Base-by-base conservation (phyloP, 1,140 invertebrate genomes). In the Frieseomelitta varia region DNA sequence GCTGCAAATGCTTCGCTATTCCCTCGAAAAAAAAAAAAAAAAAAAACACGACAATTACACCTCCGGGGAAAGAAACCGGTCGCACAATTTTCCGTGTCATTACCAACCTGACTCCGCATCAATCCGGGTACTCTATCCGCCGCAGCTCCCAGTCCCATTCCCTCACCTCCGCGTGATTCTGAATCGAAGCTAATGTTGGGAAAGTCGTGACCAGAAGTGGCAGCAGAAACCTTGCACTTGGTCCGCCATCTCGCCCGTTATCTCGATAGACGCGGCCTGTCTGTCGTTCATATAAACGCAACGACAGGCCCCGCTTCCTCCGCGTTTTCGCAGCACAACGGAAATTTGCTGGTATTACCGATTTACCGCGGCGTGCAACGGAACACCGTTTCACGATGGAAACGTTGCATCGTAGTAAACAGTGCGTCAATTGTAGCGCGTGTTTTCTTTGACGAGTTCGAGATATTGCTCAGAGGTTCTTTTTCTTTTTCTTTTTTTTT, bases 311-410 rank as follows among this genome's bases (percentile, higher is more conserved):
- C 8, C 10, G n/a, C 39, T 39, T 47, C 39, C 39, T 47, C 8
- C 15, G 47, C 17, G 73, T 79, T 80, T 15, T 78, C 83, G 51
- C 47, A 27, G 78, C 83, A 21, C 47, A 27, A 74, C 19, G 71
- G 67, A 74, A 84, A 88, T 84, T 65, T 53, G 74, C 75, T 10
- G 67, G 21, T 73, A 86, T 87, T 88, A 88, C 69, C 75, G 78
- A 83, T 65, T 87, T 74, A 75, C 74, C 78, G 74, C 30, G 39
- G 39, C 58, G 56, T 14, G n/a, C 65, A 78, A 81, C 73, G 82
- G 76, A 79, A 79, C 17, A 58, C 56, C 21, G 72, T 19, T 56
- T 76, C 10, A 76, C 72, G 24, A 8, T 15, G 24, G 19, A 2
- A 47, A 65, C 39, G 39, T 47, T 47, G 39, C 8, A 47, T 8